phyloP scores from a whole-genome alignment of 2,113 vertebrate species.

The Petromus typicus region DNA sequence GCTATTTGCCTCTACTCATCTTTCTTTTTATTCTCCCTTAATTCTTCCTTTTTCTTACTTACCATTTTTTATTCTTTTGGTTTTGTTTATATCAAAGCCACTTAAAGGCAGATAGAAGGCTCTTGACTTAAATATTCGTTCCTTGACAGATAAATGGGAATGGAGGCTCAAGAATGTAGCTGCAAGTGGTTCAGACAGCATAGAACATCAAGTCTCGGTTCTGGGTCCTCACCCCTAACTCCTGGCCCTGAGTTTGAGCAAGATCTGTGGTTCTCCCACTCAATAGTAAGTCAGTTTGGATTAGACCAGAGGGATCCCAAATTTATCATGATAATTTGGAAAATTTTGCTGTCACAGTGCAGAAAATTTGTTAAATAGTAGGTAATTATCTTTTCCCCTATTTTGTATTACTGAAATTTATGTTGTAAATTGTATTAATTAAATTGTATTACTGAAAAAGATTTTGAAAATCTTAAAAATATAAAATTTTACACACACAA shows the following conservation, averaged over 20 bases:
- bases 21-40: not conserved
- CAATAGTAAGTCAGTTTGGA: not conserved
- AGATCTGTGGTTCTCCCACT: not conserved
- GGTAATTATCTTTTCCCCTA: not conserved
- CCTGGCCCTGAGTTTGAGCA: not conserved
- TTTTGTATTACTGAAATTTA: not conserved
- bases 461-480: slow-evolving; percentile 43
- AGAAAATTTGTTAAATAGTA: not conserved
- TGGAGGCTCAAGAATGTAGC: not conserved
- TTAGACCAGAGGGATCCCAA: not conserved
- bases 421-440: too few species aligned
- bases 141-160: not conserved
- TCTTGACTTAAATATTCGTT: slow-evolving; percentile 1
- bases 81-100: not conserved
- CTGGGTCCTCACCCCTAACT: not conserved
- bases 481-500: not conserved
- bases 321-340: not conserved
- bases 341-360: not conserved
- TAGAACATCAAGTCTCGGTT: not conserved
- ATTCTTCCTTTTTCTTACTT: not conserved
- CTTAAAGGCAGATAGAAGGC: not conserved
- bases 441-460: too few species aligned
- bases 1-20: not conserved
- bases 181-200: not conserved
- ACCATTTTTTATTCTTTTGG: not conserved